Conservation (phyloP, 2,797 vertebrate species). For the Siniperca obscura region DNA sequence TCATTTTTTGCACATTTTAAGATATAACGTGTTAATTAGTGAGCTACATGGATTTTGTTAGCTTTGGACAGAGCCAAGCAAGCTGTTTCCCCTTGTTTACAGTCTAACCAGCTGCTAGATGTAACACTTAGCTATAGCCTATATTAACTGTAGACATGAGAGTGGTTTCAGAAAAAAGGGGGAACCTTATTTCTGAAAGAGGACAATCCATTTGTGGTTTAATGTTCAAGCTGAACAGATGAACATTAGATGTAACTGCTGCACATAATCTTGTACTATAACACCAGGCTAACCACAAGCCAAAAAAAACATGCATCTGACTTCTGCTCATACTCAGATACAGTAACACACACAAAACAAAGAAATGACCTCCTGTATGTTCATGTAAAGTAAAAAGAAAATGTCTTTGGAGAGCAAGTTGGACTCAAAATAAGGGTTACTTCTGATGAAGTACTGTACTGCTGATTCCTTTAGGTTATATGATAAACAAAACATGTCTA, state of each 20-base stretch:
- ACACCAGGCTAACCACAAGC: not conserved
- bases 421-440: not conserved
- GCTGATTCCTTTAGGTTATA: not conserved
- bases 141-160: not conserved
- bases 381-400: not conserved
- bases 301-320: not conserved
- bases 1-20: not conserved
- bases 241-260: not conserved
- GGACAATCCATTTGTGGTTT: conserved; percentile 39
- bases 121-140: not conserved
- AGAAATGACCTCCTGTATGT: not conserved
- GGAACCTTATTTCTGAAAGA: conserved; percentile 36
- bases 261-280: not conserved
- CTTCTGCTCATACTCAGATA: not conserved
- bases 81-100: not conserved
- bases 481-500: not conserved
- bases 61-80: not conserved
- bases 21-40: not conserved
- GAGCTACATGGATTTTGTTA: too few species aligned
- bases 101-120: not conserved
- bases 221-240: conserved; percentile 12
- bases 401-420: not conserved
- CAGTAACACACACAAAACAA: not conserved
- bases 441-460: too few species aligned
- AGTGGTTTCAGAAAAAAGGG: conserved; percentile 15